Evolutionary conservation across 2,113 vertebrate genomes (phyloP), one percentile per base, ranked within the genome.

Genomic region (Zosterops hypoxanthus): DNA sequence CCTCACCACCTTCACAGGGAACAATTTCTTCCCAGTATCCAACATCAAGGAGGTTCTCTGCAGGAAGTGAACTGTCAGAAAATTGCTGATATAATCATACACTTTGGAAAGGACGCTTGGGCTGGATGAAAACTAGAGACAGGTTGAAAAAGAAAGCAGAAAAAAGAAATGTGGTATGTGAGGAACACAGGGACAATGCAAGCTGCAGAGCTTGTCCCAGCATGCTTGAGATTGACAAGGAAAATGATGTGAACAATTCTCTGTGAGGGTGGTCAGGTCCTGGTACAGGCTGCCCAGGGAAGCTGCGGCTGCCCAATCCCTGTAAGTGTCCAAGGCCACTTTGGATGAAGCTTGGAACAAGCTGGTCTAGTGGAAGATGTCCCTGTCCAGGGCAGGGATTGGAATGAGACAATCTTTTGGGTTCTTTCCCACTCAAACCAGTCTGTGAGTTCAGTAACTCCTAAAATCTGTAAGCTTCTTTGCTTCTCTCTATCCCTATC

Each of bases 281-380:
- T 79, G 41, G 65, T 31, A 71, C 13, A 63, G 29, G n/a, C 0
- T 55, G 8, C 16, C 56, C 49, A 79, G 24, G 63, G 56, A 71
- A 34, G 20, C 21, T 80, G 75, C 22, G 25, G 34, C 7, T 42
- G 42, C 34, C 31, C 11, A 1, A 14, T 31, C 25, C 25, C 14
- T 42, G 34, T 11, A 42, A 49, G 14, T 14, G 17, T 34, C 12
- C 34, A 64, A 64, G 31, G 7, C 5, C 5, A 78, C 5, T 8
- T 0, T 56, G 49, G 29, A 56, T 0, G 0, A 2, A 10, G 4
- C 29, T 49, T 22, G 11, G 42, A 71, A 14, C 25, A 80, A 18
- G 14, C 34, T 49, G 49, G 3, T 0, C 0, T 25, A 41, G 29
- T 26, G 49, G 42, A 64, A 49, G 24, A 1, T 41, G 42, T 17